Evolutionary conservation across 2,797 vertebrate genomes (phyloP), one percentile per base, ranked within the genome.

Genomic region (Craterocephalus amniculus): DNA sequence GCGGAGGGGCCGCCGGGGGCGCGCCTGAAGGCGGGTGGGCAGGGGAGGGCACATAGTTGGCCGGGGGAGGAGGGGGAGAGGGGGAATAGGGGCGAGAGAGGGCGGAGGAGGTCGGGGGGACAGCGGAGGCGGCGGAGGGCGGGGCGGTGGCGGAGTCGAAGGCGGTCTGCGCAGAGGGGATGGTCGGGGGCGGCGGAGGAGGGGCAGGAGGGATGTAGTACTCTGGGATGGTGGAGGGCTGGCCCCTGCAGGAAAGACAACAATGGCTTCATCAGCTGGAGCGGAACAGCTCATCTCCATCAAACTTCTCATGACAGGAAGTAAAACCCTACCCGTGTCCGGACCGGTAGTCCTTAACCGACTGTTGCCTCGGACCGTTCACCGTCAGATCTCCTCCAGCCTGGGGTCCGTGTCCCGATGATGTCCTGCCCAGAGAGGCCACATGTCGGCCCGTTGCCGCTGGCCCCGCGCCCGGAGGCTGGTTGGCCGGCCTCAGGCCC

Each of bases 101-200:
- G 57, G 92, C 24, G 1, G 93, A 79, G 75, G 91, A 87, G 38
- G 90, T 68, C 0, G 91, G 88, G n/a, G 91, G 87, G 5, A 93
- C 79, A 2, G 90, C 81, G 0, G 93, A 81, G 48, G 88, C 64
- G 1, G 89, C 64, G 0, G 89, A 55, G 16, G 92, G 88, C 0
- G 91, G 87, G 26, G 51, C 86, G 2, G 93, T 85, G 72, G 95
- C 91, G 76, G 95, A 94, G 89, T 96, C 95, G 73, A 96, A 96
- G 79, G 96, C 95, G 0, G 96, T 96, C 87, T 96, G 96, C 0
- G 96, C 95, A 0, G 96, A 96, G 2, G 96, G 96, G 84, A 96
- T 96, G 75, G 96, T 89, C 0, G 94, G 96, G 0, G 95, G 96
- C 0, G 95, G 95, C 0, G 96, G 96, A 0, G 96, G 96, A 0